phyloP scores from a whole-genome alignment of 2,113 vertebrate genomes.

The Chinchilla lanigera region DNA sequence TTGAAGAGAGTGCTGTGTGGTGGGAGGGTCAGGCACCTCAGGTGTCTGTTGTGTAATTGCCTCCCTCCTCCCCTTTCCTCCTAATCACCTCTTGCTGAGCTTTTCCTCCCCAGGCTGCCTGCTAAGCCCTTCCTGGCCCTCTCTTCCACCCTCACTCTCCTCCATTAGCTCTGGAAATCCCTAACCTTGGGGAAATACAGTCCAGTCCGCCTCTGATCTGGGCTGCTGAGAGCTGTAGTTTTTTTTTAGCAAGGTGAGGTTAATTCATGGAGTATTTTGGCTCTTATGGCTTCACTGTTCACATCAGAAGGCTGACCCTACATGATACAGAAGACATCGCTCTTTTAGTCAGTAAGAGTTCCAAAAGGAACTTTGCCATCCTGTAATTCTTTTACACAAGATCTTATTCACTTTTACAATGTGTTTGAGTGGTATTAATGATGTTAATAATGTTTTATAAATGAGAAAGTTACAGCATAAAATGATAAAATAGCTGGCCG shows the following conservation, averaged over 20 bases:
- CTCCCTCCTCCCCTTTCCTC: not conserved
- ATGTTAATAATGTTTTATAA: constrained; percentile 19
- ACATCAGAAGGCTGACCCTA: not conserved
- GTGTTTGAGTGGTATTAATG: constrained; percentile 44
- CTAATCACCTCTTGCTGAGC: not conserved
- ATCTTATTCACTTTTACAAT: not conserved
- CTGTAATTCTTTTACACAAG: not conserved
- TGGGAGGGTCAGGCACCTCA: not conserved
- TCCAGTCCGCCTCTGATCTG: not conserved
- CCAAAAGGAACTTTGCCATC: constrained; percentile 7
- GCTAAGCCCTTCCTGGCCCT: not conserved
- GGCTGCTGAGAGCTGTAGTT: not conserved
- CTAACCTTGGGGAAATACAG: not conserved
- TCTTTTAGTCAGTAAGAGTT: constrained; percentile 1
- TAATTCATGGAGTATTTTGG: not conserved
- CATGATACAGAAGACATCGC: not conserved
- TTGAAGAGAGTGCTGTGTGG: not conserved
- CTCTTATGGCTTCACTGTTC: not conserved
- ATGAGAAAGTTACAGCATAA: constrained; percentile 17
- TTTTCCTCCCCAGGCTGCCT: not conserved
- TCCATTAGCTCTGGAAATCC: not conserved
- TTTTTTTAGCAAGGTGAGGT: not conserved
- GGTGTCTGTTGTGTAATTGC: not conserved
- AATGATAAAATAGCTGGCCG: not conserved
- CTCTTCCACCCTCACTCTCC: not conserved